Base-by-base conservation (phyloP, 2,888 invertebrate genomes). In the Diabrotica balteata region DNA sequence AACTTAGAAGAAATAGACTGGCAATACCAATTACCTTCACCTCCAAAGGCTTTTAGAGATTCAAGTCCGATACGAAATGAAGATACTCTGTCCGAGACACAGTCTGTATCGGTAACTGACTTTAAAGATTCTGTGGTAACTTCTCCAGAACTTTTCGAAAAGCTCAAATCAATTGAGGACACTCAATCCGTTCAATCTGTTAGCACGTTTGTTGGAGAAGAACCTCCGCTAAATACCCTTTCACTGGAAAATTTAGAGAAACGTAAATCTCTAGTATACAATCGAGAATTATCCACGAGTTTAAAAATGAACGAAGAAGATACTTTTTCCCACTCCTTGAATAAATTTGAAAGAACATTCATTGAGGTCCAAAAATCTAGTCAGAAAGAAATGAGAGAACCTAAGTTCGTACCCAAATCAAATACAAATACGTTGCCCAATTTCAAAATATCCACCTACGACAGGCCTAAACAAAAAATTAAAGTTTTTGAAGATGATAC, bases 21-120 rank as follows among this genome's bases (percentile, higher is more conserved):
- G 89, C 82, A 89, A 77, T 86, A 88, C 82, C 84, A 86, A 71
- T 81, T 89, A 52, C 89, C 89, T 0, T 88, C 88, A 0, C 89
- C 89, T 1, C 89, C 89, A 1, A 86, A 85, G 61, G 86, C 86
- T 11, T 87, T 89, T 77, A 81, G 87, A 59, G 88, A 89, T 72
- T 73, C 79, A 7, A 82, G 81, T 74, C 83, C 84, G 7, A 74
- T 75, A 8, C 77, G 77, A 46, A 75, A 77, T 7, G 77, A 75
- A 51, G 63, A 71, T 8, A 75, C 75, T 51, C 69, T 68, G 44
- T 70, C 72, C 7, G 71, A 73, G 42, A 65, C 68, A 17, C 62
- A 60, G 32, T 47, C 32, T 32, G 32, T 32, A 32, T 70, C 75
- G 7, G 63, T 74, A n/a, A 75, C 78, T 3, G 83, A 84, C 70